Conservation (phyloP, 2,797 vertebrate genomes). For the Phrynocephalus vlangalii region DNA sequence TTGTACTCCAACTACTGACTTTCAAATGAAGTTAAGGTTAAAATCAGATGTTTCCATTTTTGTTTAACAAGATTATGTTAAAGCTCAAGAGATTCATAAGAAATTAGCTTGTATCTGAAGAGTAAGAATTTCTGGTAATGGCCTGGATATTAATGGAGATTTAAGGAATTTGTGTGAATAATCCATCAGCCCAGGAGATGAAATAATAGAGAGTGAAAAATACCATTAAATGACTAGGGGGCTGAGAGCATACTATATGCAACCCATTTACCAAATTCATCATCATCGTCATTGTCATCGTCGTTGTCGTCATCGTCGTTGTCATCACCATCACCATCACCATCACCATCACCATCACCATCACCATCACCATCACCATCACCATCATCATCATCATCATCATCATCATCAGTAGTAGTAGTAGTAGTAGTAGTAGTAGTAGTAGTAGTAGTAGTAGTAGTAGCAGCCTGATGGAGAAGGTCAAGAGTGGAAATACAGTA, state of each 20-base stretch:
- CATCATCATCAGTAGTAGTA: too few species aligned
- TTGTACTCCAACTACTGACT: conserved; percentile 66
- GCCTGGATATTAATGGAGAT: conserved; percentile 73
- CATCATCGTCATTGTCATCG: neutral
- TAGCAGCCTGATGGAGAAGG: neutral
- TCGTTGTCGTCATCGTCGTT: neutral
- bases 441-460: too few species aligned
- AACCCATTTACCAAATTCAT: conserved; percentile 66
- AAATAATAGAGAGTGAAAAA: conserved; percentile 73
- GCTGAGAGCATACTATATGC: conserved; percentile 36
- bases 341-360: conserved; percentile 9
- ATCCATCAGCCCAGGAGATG: conserved; percentile 75
- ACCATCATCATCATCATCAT: too few species aligned
- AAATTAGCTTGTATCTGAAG: conserved; percentile 71
- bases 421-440: too few species aligned
- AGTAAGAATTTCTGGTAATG: conserved; percentile 76
- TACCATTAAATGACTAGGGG: conserved; percentile 64
- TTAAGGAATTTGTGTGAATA: conserved; percentile 76
- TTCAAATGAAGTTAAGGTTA: conserved; percentile 69
- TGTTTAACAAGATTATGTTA: conserved; percentile 71
- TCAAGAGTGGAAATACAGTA: too few species aligned
- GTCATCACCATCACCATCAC: conserved; percentile 17
- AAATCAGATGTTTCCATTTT: conserved; percentile 70
- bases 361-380: too few species aligned
- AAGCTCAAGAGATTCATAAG: conserved; percentile 72